Evolutionary conservation across 2,113 vertebrate species (phyloP).

Genomic region (Cebidichthys violaceus): DNA sequence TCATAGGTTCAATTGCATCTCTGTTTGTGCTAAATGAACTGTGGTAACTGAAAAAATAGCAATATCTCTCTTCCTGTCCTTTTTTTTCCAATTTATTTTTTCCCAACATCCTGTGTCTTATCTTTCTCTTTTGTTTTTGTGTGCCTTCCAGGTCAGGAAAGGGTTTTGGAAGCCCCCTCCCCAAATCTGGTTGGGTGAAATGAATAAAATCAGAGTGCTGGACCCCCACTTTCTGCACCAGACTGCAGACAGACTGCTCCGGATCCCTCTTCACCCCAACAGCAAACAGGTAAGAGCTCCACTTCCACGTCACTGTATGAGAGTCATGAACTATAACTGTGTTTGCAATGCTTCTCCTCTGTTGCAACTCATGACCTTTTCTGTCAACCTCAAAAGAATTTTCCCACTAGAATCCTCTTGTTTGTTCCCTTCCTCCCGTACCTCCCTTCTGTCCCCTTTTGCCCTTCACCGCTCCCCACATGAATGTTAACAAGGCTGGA

Average conservation of each 20-base stretch:
- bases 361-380: neutral
- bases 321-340: neutral
- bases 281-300: slow-evolving; percentile 84
- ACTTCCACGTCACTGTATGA: neutral
- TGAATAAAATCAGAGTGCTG: slow-evolving; percentile 87
- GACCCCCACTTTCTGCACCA: slow-evolving; percentile 92
- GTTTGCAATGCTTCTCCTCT: neutral
- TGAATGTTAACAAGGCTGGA: slow-evolving; percentile 57
- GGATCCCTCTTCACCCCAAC: slow-evolving; percentile 83
- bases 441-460: neutral
- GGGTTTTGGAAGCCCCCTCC: slow-evolving; percentile 96
- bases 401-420: slow-evolving; percentile 34
- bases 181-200: slow-evolving; percentile 89
- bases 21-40: slow-evolving; percentile 44
- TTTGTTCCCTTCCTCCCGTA: slow-evolving; percentile 20
- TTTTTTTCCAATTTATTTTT: neutral
- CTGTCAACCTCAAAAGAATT: neutral
- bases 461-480: slow-evolving; percentile 47
- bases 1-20: slow-evolving; percentile 43
- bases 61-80: neutral
- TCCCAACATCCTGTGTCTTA: slow-evolving; percentile 14
- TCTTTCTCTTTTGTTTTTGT: slow-evolving; percentile 23
- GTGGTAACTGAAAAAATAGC: neutral
- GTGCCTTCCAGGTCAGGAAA: slow-evolving; percentile 70
- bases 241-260: slow-evolving; percentile 89